phyloP scores from a whole-genome alignment of 2,113 vertebrate species.

The Centropus unirufus region DNA sequence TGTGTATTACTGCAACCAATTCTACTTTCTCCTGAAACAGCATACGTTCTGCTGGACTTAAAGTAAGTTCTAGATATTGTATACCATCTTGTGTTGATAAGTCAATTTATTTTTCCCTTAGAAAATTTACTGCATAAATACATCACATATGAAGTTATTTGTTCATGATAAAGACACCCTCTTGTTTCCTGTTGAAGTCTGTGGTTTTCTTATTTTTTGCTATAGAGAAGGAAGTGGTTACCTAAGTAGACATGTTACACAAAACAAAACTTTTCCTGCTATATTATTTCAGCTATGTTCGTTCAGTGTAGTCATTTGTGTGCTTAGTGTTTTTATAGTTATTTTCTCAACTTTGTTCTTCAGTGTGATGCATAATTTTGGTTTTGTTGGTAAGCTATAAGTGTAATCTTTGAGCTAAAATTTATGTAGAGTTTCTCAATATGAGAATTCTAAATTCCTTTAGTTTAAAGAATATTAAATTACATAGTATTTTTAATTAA shows the following conservation, averaged over 20 bases:
- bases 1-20: not conserved
- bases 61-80: not conserved
- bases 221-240: slow-evolving; percentile 54
- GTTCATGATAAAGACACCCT: not conserved
- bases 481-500: not conserved
- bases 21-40: not conserved
- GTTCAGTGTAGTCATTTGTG: not conserved
- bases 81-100: not conserved
- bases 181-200: slow-evolving; percentile 23
- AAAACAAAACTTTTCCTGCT: not conserved
- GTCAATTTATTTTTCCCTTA: not conserved
- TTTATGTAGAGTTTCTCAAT: not conserved
- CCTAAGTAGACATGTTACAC: not conserved
- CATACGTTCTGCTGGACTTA: not conserved
- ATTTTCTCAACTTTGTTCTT: not conserved
- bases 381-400: not conserved
- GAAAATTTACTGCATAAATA: not conserved
- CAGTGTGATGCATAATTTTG: not conserved
- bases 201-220: slow-evolving; percentile 34
- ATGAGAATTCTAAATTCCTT: not conserved
- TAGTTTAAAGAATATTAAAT: not conserved
- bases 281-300: not conserved
- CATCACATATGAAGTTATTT: not conserved
- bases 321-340: not conserved
- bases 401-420: not conserved